Conservation (phyloP, 2,888 invertebrate species). For the Erebia aethiops region DNA sequence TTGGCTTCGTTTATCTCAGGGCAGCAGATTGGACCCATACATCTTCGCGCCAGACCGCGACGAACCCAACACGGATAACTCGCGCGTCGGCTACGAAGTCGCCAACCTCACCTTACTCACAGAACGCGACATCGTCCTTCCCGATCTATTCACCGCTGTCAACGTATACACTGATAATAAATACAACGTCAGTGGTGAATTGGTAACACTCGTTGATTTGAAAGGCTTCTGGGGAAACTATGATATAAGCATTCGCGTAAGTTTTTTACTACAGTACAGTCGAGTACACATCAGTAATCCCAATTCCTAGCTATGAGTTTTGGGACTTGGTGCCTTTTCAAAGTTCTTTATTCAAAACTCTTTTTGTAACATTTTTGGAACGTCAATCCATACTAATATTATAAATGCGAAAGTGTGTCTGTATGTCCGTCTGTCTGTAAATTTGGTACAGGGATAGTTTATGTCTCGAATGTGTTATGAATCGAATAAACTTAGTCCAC, state of each 20-base stretch:
- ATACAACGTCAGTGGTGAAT: conserved; percentile 64
- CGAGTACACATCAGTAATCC: no score
- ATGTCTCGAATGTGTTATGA: no score
- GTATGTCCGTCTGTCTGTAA: no score
- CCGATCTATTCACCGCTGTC: conserved; percentile 54
- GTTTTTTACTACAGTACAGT: no score
- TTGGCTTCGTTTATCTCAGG: conserved; percentile 47
- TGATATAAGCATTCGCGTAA: conserved; percentile 76
- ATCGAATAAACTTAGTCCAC: no score
- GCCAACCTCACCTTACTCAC: conserved; percentile 50
- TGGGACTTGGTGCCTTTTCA: no score
- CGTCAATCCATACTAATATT: no score
- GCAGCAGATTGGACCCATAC: conserved; percentile 50
- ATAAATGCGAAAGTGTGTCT: no score
- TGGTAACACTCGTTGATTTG: conserved; percentile 70
- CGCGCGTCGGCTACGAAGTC: conserved; percentile 78
- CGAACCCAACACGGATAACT: conserved; percentile 78
- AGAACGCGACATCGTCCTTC: conserved; percentile 55
- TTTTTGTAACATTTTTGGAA: no score
- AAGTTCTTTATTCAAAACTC: no score
- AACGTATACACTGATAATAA: conserved; percentile 40
- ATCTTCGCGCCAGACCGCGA: conserved; percentile 81
- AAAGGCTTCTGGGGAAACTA: conserved; percentile 84
- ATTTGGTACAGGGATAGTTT: no score
- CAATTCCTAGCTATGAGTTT: no score